These are phyloP conservation scores for zebrafish (Danio rerio) DNA, from an alignment of 2,113 vertebrate genomes.

Conservation along the genomic window DNA sequence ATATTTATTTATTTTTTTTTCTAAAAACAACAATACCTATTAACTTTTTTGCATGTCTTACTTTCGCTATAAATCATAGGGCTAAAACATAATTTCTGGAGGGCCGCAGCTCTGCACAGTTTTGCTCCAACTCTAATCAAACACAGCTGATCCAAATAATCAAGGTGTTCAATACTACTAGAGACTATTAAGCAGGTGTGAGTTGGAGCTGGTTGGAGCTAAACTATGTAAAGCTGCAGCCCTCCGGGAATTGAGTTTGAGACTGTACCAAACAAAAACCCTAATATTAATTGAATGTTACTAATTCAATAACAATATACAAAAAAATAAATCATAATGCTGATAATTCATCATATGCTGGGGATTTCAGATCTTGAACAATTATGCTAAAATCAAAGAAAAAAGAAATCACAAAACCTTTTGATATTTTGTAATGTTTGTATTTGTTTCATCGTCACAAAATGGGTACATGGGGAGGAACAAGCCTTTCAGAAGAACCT, in stretches of 20 bases:
- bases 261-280: not conserved
- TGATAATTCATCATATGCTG: not conserved
- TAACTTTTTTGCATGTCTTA: not conserved
- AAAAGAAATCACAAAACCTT: constrained; percentile 61
- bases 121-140: no score
- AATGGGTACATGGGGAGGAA: constrained; percentile 83
- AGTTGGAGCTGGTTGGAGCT: no score
- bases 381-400: constrained; percentile 5
- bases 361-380: not conserved
- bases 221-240: no score
- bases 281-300: not conserved
- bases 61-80: no score
- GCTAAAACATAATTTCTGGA: no score
- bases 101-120: no score
- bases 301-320: not conserved
- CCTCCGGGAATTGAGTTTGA: no score
- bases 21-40: not conserved
- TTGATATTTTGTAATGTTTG: constrained; percentile 78
- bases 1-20: no score
- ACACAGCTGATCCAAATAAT: no score
- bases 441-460: constrained; percentile 85
- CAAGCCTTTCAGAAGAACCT: constrained; percentile 84
- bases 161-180: no score
- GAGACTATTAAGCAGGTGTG: no score
- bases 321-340: not conserved